phyloP scores from a whole-genome alignment of 2,797 vertebrate genomes.

The Chromis chromis region DNA sequence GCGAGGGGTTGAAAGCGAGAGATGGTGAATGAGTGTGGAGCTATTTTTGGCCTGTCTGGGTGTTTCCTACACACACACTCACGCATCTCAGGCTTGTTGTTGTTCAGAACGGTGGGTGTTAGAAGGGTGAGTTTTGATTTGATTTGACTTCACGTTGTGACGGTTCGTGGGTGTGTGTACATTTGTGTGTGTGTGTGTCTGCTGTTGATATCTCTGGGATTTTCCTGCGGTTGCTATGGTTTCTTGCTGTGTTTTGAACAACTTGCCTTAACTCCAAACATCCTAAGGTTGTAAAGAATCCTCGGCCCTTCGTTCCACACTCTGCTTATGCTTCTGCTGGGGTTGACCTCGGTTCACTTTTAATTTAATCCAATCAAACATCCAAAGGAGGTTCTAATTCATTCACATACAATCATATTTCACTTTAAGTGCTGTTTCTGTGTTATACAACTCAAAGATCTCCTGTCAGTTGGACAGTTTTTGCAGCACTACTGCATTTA shows the following conservation, averaged over 20 bases:
- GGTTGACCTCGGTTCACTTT: slow-evolving; percentile 57
- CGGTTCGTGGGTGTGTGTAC: slow-evolving; percentile 13
- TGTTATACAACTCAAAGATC: background rate
- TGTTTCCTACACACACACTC: slow-evolving; percentile 72
- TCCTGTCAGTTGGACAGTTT: background rate
- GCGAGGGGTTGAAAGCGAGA: slow-evolving; percentile 66
- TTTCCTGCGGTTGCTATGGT: slow-evolving; percentile 73
- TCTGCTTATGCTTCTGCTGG: slow-evolving; percentile 19
- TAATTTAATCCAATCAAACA: slow-evolving; percentile 48
- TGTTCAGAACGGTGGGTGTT: slow-evolving; percentile 76
- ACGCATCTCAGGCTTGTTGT: slow-evolving; percentile 70
- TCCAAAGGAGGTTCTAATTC: slow-evolving; percentile 21
- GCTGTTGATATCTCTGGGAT: slow-evolving; percentile 49
- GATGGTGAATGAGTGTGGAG: slow-evolving; percentile 56
- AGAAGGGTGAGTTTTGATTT: slow-evolving; percentile 68
- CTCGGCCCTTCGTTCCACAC: slow-evolving; percentile 38
- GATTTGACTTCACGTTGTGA: slow-evolving; percentile 50
- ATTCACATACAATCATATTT: background rate
- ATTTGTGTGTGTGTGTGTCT: slow-evolving; percentile 14
- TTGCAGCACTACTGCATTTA: background rate
- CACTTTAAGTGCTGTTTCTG: background rate
- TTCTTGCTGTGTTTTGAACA: slow-evolving; percentile 67
- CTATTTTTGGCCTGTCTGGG: slow-evolving; percentile 76
- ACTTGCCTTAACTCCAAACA: slow-evolving; percentile 63
- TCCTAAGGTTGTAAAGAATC: slow-evolving; percentile 56